These are phyloP conservation scores for Phengaris alcon DNA, from an alignment of 2,888 invertebrate genomes.

Conservation along the genomic window DNA sequence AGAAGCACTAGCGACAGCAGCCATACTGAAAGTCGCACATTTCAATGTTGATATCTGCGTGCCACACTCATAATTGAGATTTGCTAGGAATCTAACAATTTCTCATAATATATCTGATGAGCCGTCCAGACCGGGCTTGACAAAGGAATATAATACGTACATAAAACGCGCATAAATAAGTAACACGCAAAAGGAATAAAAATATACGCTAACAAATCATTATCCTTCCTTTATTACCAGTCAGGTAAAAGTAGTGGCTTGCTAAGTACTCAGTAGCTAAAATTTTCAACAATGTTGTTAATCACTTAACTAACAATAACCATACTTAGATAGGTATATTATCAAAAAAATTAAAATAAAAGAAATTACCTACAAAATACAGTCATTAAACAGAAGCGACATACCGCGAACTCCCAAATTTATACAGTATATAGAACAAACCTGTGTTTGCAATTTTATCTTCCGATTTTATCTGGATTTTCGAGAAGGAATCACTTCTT, in stretches of 20 bases:
- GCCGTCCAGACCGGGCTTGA: not conserved
- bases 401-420: not conserved
- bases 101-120: not conserved
- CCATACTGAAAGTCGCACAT: conserved; percentile 76
- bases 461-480: conserved; percentile 81
- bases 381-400: too few species aligned
- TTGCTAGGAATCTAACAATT: not conserved
- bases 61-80: not conserved
- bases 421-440: conserved; percentile 45
- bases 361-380: too few species aligned
- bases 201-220: too few species aligned
- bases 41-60: not conserved
- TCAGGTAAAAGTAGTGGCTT: not conserved
- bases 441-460: conserved; percentile 86
- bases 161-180: too few species aligned
- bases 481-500: conserved; percentile 81
- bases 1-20: conserved; percentile 83
- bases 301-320: conserved; percentile 1
- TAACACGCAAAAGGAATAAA: too few species aligned
- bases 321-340: too few species aligned
- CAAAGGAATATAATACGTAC: not conserved
- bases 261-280: not conserved
- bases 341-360: too few species aligned
- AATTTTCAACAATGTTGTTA: not conserved
- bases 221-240: not conserved